Percentiles rank a stretch among this genome's conserved stretches.
Evolutionary conservation across 2,888 invertebrate species (phyloP).

Genomic region (Noctua comes): DNA sequence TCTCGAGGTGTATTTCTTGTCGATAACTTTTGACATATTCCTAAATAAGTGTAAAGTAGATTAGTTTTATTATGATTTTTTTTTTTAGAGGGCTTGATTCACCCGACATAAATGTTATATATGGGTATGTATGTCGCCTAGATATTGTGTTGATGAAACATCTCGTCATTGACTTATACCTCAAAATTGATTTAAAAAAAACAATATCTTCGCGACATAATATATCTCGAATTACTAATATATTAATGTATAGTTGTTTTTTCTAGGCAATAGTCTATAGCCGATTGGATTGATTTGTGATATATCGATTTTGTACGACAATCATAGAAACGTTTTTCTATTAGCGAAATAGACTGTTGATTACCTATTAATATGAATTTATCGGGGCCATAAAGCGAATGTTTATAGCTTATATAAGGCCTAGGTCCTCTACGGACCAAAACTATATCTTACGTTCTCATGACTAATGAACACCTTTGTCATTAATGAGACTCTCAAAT

Average conservation of each 20-base stretch:
- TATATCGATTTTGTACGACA: constrained; percentile 71
- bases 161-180: constrained; percentile 31
- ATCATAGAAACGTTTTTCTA: constrained; percentile 61
- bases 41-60: constrained; percentile 86
- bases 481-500: constrained; percentile 26
- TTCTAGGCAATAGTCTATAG: constrained; percentile 69
- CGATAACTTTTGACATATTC: constrained; percentile 81
- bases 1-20: constrained; percentile 76
- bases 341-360: constrained; percentile 63
- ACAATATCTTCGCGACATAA: constrained; percentile 59
- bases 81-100: constrained; percentile 71
- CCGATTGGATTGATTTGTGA: constrained; percentile 69
- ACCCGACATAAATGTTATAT: constrained; percentile 67
- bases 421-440: constrained; percentile 37
- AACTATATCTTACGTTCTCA: constrained; percentile 26
- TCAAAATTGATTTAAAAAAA: constrained; percentile 27
- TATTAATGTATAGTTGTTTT: constrained; percentile 72
- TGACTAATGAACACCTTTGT: constrained; percentile 25
- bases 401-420: constrained; percentile 51
- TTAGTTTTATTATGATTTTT: constrained; percentile 72
- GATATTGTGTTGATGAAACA: constrained; percentile 54
- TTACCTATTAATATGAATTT: constrained; percentile 53
- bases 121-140: constrained; percentile 70
- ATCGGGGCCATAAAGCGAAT: constrained; percentile 64
- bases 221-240: constrained; percentile 80